These are phyloP conservation scores for Gallinago jamesoni DNA, from an alignment of 2,113 vertebrate species.

Conservation along the genomic window DNA sequence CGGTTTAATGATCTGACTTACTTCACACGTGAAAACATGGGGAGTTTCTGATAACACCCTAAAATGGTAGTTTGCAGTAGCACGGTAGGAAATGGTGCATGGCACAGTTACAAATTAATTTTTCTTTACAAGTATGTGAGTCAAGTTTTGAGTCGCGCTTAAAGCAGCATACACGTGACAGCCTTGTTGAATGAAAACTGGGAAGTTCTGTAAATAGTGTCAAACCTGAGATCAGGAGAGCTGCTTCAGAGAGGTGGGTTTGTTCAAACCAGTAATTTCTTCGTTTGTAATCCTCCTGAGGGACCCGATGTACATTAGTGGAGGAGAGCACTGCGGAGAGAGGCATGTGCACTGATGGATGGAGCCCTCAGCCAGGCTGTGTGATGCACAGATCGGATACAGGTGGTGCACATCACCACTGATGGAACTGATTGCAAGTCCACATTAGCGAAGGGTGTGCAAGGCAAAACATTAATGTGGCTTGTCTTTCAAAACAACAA, in stretches of 20 bases:
- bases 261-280: not conserved
- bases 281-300: not conserved
- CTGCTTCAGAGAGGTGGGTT: not conserved
- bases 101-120: not conserved
- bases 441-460: fast-evolving
- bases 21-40: not conserved
- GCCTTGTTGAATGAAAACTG: not conserved
- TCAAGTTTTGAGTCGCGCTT: not conserved
- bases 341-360: not conserved
- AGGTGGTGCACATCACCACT: fast-evolving
- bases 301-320: fast-evolving
- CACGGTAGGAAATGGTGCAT: not conserved
- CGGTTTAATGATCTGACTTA: not conserved
- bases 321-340: fast-evolving
- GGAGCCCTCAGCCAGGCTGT: fast-evolving
- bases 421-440: not conserved
- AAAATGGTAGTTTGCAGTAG: not conserved
- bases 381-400: not conserved
- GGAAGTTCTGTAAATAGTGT: not conserved
- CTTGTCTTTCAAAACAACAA: not conserved
- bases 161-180: not conserved
- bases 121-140: not conserved
- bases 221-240: not conserved
- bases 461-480: not conserved
- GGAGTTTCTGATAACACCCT: not conserved